Percentiles rank a stretch among this genome's conserved stretches.
phyloP scores from a whole-genome alignment of 92 coral and sea anemone species.

The Umimayanthus chanpuru region DNA sequence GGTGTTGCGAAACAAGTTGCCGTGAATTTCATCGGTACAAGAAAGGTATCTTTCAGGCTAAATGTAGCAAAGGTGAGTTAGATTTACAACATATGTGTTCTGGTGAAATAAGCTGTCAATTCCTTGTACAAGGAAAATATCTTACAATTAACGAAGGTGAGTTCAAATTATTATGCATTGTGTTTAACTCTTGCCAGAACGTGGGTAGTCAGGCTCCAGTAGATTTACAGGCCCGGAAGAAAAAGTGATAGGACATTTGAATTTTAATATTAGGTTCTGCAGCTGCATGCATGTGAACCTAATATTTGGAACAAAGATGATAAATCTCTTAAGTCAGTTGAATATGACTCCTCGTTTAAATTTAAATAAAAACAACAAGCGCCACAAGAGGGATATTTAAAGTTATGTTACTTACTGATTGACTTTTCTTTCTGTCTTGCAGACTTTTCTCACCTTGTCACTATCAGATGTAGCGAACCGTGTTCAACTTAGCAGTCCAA shows the following conservation, averaged over 20 bases:
- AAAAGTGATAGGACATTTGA: too few relatives aligned
- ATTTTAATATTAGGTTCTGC: too few relatives aligned
- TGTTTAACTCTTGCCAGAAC: background rate
- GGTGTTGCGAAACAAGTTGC: constrained; percentile 95
- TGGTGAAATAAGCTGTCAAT: constrained; percentile 86
- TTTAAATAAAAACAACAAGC: too few relatives aligned
- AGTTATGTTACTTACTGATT: background rate
- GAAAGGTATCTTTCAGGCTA: constrained; percentile 83
- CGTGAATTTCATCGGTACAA: constrained; percentile 80
- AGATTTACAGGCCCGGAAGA: too few relatives aligned
- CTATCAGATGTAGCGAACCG: constrained; percentile 95
- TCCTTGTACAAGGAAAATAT: constrained; percentile 92
- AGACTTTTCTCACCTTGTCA: constrained; percentile 96
- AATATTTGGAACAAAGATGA: too few relatives aligned
- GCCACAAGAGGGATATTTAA: background rate
- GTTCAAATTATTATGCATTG: background rate
- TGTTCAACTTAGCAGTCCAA: constrained; percentile 86
- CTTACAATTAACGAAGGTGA: constrained; percentile 90
- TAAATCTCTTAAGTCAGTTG: too few relatives aligned
- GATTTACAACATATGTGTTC: background rate
- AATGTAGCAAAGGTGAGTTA: constrained; percentile 72
- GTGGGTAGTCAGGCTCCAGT: too few relatives aligned
- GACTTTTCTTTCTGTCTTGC: constrained; percentile 27
- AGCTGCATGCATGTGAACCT: too few relatives aligned
- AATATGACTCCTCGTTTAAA: too few relatives aligned